phyloP scores from a whole-genome alignment of 2,888 invertebrate species.

The Lasioglossum figueresi region DNA sequence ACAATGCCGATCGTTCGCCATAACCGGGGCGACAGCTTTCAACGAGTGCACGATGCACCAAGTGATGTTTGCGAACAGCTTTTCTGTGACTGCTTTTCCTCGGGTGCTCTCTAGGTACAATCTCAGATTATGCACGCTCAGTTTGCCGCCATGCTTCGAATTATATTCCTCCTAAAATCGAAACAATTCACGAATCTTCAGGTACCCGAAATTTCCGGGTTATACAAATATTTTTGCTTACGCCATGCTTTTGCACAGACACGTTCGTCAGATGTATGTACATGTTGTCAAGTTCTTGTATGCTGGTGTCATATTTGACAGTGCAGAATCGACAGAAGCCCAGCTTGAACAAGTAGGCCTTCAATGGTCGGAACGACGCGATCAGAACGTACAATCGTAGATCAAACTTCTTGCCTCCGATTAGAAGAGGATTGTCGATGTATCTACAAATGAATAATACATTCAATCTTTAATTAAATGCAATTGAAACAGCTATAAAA shows the following conservation, averaged over 20 bases:
- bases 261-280: constrained; percentile 98
- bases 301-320: constrained; percentile 96
- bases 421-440: constrained; percentile 96
- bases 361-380: constrained; percentile 96
- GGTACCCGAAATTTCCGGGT: no score
- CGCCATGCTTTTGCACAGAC: constrained; percentile 98
- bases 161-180: constrained; percentile 93
- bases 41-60: constrained; percentile 97
- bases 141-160: constrained; percentile 96
- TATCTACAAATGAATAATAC: constrained; percentile 85
- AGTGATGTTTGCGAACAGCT: constrained; percentile 93
- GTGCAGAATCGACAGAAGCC: constrained; percentile 99
- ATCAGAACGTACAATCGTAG: constrained; percentile 96
- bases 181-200: not conserved
- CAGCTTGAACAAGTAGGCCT: constrained; percentile 95
- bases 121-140: constrained; percentile 95
- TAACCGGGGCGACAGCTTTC: constrained; percentile 95
- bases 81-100: constrained; percentile 94
- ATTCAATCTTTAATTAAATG: not conserved
- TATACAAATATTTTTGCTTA: constrained; percentile 81
- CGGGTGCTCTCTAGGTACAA: constrained; percentile 95
- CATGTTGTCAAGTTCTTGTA: constrained; percentile 95
- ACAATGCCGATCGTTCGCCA: constrained; percentile 96
- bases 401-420: constrained; percentile 98
- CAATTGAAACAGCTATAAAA: not conserved